A percentile compares a stretch with the other conserved stretches of the same genome.
Conservation (phyloP, 2,113 vertebrate species). For the Carassius auratus region DNA sequence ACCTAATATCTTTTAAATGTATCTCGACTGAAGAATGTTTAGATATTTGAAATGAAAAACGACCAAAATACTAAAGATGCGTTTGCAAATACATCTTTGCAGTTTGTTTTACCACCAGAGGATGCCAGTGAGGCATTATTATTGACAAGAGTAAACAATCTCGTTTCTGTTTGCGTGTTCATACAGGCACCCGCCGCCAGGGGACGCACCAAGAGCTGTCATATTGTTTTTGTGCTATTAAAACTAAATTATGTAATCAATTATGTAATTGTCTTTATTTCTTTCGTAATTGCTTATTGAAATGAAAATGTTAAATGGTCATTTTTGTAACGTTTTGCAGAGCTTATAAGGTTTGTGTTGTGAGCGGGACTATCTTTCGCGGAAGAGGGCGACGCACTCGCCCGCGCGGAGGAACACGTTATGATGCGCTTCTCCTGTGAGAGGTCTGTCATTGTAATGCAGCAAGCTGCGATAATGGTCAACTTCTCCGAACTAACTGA, state of each 20-base stretch:
- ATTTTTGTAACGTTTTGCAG: background rate
- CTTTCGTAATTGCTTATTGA: background rate
- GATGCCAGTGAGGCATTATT: background rate
- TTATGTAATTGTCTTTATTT: too few relatives aligned
- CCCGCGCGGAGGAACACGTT: conserved; percentile 43
- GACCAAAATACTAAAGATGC: background rate
- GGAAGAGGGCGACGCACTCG: conserved; percentile 34
- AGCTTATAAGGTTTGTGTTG: background rate
- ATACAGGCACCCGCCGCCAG: background rate
- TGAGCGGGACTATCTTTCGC: conserved; percentile 22
- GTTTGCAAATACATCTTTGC: background rate
- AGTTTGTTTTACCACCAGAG: background rate
- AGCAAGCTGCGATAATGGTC: background rate
- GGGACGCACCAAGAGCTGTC: background rate
- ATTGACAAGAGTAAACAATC: background rate
- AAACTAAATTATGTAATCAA: background rate
- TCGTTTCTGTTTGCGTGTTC: background rate
- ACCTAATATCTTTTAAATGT: background rate
- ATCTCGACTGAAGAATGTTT: background rate
- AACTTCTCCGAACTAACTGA: background rate
- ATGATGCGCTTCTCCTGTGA: conserved; percentile 24
- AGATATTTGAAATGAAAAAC: background rate
- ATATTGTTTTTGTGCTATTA: conserved; percentile 1
- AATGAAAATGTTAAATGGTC: background rate
- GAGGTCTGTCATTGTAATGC: conserved; percentile 45